A percentile compares a stretch with the other conserved stretches of the same genome.
Evolutionary conservation across 2,888 invertebrate genomes (phyloP).

Genomic region (Lepidocyrtinus sp.): DNA sequence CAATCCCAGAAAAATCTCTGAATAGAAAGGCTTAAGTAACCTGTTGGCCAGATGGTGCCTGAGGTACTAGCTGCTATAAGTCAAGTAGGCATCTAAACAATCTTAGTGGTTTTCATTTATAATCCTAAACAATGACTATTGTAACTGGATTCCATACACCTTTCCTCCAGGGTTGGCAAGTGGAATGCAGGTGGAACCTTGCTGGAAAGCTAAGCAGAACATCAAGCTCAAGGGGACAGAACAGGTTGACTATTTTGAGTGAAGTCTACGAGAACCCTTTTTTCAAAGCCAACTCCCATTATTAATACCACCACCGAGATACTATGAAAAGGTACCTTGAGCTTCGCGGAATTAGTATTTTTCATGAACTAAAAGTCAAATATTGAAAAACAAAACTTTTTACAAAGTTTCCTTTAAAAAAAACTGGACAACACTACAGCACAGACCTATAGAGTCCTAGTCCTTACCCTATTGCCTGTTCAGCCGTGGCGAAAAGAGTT

Average conservation of each 20-base stretch:
- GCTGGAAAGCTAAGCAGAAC: slow-evolving; percentile 20
- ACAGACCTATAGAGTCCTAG: too few relatives aligned
- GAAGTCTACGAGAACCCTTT: too few relatives aligned
- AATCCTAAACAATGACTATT: neutral
- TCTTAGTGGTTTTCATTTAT: neutral
- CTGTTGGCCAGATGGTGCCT: slow-evolving; percentile 58
- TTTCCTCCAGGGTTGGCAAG: slow-evolving; percentile 6
- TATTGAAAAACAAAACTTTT: too few relatives aligned
- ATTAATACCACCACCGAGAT: too few relatives aligned
- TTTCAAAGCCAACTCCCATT: too few relatives aligned
- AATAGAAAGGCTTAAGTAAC: slow-evolving; percentile 30
- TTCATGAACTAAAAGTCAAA: neutral
- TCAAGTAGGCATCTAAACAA: neutral
- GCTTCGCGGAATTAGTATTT: too few relatives aligned
- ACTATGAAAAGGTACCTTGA: too few relatives aligned
- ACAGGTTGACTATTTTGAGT: neutral
- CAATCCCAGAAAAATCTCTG: slow-evolving; percentile 17
- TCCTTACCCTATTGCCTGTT: slow-evolving; percentile 11
- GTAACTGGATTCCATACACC: slow-evolving; percentile 24
- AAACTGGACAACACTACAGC: slow-evolving; percentile 9
- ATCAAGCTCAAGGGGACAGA: neutral
- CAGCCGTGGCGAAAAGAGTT: neutral
- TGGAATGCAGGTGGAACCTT: slow-evolving; percentile 54
- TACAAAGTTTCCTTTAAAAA: neutral
- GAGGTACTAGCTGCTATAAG: slow-evolving; percentile 28